A percentile compares a stretch with the other conserved stretches of the same genome.
Conservation (phyloP, 2,113 vertebrate genomes). For the Columba livia region DNA sequence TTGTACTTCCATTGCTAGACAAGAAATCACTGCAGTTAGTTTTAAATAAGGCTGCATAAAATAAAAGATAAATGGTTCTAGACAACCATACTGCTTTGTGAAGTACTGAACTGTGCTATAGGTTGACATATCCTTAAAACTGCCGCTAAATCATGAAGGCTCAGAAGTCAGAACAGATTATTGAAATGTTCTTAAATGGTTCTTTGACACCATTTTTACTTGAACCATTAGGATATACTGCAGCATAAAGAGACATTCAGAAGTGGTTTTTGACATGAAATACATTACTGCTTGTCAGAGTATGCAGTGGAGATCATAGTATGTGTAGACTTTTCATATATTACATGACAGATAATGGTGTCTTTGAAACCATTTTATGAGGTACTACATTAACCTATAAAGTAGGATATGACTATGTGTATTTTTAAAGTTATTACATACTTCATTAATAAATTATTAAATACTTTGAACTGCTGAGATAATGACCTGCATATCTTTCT, state of each 20-base stretch:
- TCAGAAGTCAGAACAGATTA: conserved; percentile 19
- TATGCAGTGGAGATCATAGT: not conserved
- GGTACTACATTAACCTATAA: not conserved
- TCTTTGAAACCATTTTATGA: not conserved
- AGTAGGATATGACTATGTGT: not conserved
- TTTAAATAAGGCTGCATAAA: conserved; percentile 4
- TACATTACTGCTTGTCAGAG: not conserved
- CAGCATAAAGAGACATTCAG: conserved; percentile 11
- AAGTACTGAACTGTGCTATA: conserved; percentile 13
- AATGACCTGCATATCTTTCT: not conserved
- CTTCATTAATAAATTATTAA: not conserved
- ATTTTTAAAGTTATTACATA: not conserved
- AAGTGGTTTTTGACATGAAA: conserved; percentile 14
- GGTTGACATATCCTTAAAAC: conserved; percentile 31
- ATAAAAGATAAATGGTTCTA: conserved; percentile 16
- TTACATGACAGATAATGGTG: not conserved
- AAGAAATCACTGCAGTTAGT: not conserved
- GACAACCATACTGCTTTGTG: conserved; percentile 14
- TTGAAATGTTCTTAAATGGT: conserved; percentile 5
- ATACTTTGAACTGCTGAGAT: not conserved
- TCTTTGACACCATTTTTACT: conserved; percentile 35
- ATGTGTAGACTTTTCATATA: conserved; percentile 5
- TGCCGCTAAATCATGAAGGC: not conserved
- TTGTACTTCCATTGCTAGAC: not conserved
- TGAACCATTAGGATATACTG: not conserved